Conservation (phyloP, 2,888 invertebrate species). For the Muscina levida region DNA sequence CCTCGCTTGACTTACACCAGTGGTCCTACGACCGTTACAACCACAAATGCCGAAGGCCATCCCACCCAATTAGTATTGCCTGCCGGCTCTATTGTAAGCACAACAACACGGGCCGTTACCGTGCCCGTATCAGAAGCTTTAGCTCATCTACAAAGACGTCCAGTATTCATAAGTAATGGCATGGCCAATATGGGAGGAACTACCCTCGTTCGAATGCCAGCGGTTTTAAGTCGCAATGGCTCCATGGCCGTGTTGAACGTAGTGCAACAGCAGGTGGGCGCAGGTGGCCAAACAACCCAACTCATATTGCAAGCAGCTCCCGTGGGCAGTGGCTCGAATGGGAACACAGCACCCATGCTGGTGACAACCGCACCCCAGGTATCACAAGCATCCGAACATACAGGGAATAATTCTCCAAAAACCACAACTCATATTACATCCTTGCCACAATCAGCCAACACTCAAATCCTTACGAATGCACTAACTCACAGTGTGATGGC, state of each 20-base stretch:
- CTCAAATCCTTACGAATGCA: constrained; percentile 55
- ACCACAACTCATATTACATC: constrained; percentile 33
- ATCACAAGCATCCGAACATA: constrained; percentile 42
- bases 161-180: constrained; percentile 77
- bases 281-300: constrained; percentile 71
- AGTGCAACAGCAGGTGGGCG: constrained; percentile 71
- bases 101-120: constrained; percentile 69
- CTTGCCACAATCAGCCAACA: constrained; percentile 49
- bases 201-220: constrained; percentile 76
- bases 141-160: constrained; percentile 75
- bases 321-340: constrained; percentile 60
- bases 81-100: constrained; percentile 74
- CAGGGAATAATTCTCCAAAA: constrained; percentile 51
- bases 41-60: constrained; percentile 61
- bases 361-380: constrained; percentile 62
- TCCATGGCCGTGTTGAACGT: constrained; percentile 76
- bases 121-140: constrained; percentile 74
- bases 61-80: constrained; percentile 75
- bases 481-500: constrained; percentile 59
- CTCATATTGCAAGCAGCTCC: constrained; percentile 72
- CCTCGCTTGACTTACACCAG: constrained; percentile 71
- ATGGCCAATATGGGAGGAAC: constrained; percentile 72
- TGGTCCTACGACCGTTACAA: constrained; percentile 64
- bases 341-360: constrained; percentile 63
- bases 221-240: constrained; percentile 73